Conservation (phyloP, 64 coral and sea anemone genomes). For the Pachyseris speciosa region DNA sequence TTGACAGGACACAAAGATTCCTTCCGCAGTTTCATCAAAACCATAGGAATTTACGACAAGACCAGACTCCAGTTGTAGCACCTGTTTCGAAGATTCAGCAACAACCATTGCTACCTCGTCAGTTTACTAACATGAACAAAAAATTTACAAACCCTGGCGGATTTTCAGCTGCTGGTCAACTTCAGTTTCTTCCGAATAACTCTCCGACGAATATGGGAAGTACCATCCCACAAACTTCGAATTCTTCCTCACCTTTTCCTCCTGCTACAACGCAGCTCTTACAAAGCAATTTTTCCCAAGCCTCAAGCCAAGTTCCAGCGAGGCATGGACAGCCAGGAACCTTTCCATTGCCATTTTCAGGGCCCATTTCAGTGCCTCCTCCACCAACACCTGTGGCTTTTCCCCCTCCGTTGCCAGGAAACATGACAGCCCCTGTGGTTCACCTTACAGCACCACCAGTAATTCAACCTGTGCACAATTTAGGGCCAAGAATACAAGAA, state of each 20-base stretch:
- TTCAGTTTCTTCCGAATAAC: background rate
- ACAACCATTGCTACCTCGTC: background rate
- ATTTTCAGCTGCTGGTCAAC: background rate
- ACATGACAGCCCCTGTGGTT: background rate
- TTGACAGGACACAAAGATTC: background rate
- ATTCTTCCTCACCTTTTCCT: background rate
- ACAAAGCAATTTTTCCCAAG: background rate
- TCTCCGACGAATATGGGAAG: background rate
- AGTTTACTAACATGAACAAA: background rate
- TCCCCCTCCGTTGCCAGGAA: background rate
- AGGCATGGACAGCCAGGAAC: background rate
- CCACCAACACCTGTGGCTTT: background rate
- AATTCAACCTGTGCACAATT: background rate
- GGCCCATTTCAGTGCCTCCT: background rate
- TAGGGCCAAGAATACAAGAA: background rate
- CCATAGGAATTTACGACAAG: background rate
- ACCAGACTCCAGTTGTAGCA: background rate
- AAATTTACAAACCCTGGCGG: background rate
- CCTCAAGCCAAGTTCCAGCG: background rate
- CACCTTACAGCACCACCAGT: background rate
- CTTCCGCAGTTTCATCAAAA: background rate
- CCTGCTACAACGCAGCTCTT: background rate
- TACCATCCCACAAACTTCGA: background rate
- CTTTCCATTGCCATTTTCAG: conserved; percentile 13
- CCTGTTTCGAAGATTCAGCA: background rate